Evolutionary conservation across 2,797 vertebrate species (phyloP).

Genomic region (Macrochelys suwanniensis): DNA sequence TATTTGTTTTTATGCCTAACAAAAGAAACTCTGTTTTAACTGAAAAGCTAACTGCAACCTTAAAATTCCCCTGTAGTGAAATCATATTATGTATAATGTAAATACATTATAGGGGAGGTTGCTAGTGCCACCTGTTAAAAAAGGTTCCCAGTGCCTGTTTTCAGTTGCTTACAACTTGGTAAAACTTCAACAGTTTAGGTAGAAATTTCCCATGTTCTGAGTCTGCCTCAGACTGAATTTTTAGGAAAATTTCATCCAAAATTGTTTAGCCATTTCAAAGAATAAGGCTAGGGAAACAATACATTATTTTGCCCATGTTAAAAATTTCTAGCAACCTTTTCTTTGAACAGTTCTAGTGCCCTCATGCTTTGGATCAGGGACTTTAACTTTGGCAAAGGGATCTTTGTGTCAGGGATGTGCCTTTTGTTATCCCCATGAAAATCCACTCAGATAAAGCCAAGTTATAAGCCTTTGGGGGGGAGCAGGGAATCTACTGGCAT

Average conservation of each 20-base stretch:
- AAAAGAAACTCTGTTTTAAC: not conserved
- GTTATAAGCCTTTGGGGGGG: not conserved
- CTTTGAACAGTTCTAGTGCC: not conserved
- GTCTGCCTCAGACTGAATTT: not conserved
- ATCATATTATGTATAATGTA: not conserved
- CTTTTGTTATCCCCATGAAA: not conserved
- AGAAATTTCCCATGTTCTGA: not conserved
- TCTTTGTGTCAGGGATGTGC: not conserved
- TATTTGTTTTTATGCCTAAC: not conserved
- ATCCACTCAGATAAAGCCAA: constrained; percentile 4
- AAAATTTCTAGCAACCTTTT: not conserved
- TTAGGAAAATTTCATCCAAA: not conserved
- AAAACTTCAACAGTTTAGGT: not conserved
- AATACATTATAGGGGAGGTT: not conserved
- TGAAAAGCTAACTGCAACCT: not conserved
- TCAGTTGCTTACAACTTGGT: not conserved
- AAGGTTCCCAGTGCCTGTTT: not conserved
- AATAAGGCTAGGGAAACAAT: not conserved
- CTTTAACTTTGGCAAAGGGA: not conserved
- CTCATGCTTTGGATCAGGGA: not conserved
- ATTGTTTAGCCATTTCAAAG: not conserved
- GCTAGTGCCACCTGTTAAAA: not conserved
- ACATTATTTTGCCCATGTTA: not conserved
- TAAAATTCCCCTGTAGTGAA: not conserved
- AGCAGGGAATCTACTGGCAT: too few relatives aligned